Percentiles rank a stretch among this genome's conserved stretches.
Evolutionary conservation across 2,888 invertebrate species (phyloP).

Genomic region (Leucoma salicis): DNA sequence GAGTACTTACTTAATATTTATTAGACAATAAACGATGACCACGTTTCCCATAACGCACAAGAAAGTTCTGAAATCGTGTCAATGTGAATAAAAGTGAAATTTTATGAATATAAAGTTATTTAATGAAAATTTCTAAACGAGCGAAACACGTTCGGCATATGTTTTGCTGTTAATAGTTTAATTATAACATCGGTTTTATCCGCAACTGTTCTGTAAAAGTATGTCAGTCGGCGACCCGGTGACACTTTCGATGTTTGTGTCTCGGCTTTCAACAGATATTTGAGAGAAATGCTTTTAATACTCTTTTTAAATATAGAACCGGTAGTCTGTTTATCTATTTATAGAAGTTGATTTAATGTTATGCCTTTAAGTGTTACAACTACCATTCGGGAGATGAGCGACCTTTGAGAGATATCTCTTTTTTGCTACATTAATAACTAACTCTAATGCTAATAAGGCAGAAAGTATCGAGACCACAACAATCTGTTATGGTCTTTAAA

Average conservation of each 20-base stretch:
- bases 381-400: too few species aligned
- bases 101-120: slow-evolving; percentile 24
- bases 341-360: slow-evolving; percentile 12
- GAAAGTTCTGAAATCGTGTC: slow-evolving; percentile 26
- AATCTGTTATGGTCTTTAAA: too few species aligned
- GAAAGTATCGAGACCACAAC: too few species aligned
- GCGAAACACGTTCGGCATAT: slow-evolving; percentile 22
- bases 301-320: slow-evolving; percentile 17
- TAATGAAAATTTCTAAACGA: slow-evolving; percentile 26
- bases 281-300: slow-evolving; percentile 29
- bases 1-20: slow-evolving; percentile 1
- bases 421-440: too few species aligned
- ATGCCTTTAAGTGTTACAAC: too few species aligned
- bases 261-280: slow-evolving; percentile 12
- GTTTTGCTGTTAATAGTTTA: slow-evolving; percentile 39
- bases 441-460: too few species aligned
- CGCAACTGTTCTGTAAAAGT: slow-evolving; percentile 54
- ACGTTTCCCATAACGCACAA: slow-evolving; percentile 16
- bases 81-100: slow-evolving; percentile 35
- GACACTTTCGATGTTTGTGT: slow-evolving; percentile 12
- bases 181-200: slow-evolving; percentile 52
- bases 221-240: slow-evolving; percentile 60
- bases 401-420: too few species aligned
- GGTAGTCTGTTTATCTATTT: slow-evolving; percentile 21
- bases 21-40: slow-evolving; percentile 1